phyloP scores from a whole-genome alignment of 2,888 invertebrate species.

The Argyresthia goedartella region DNA sequence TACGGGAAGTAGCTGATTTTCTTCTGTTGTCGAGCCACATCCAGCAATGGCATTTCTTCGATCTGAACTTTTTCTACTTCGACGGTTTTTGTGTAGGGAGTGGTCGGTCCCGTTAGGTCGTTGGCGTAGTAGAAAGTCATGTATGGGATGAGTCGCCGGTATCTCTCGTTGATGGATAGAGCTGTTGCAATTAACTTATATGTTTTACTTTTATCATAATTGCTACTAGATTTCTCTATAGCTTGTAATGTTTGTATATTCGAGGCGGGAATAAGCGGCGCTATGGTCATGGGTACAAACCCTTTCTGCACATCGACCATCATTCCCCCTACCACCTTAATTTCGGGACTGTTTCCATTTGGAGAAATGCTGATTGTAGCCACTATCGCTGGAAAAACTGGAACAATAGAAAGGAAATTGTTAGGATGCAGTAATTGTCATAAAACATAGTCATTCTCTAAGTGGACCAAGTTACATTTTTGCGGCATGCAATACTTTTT shows the following conservation, averaged over 20 bases:
- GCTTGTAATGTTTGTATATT: conserved; percentile 18
- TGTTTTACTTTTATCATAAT: conserved; percentile 25
- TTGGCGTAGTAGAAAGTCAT: conserved; percentile 84
- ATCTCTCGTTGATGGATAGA: conserved; percentile 74
- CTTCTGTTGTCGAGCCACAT: conserved; percentile 34
- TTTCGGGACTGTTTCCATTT: conserved; percentile 62
- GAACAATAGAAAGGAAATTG: conserved; percentile 28
- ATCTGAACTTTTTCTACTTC: conserved; percentile 58
- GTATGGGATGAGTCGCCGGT: conserved; percentile 84
- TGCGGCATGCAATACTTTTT: conserved; percentile 1
- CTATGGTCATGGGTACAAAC: conserved; percentile 29
- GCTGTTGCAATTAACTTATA: conserved; percentile 33
- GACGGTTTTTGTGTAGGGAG: conserved; percentile 31
- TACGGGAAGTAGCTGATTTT: conserved; percentile 37
- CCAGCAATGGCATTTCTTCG: conserved; percentile 30
- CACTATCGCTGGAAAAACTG: conserved; percentile 46
- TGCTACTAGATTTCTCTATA: conserved; percentile 11
- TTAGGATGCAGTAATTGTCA: background rate
- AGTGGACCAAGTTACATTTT: background rate
- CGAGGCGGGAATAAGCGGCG: conserved; percentile 12
- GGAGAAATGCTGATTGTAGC: conserved; percentile 56
- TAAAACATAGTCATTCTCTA: background rate
- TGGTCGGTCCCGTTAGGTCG: conserved; percentile 58
- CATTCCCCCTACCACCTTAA: conserved; percentile 53
- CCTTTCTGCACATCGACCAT: conserved; percentile 41